These are phyloP conservation scores for Anoplophora glabripennis DNA, from an alignment of 1,140 invertebrate genomes.

Conservation along the genomic window DNA sequence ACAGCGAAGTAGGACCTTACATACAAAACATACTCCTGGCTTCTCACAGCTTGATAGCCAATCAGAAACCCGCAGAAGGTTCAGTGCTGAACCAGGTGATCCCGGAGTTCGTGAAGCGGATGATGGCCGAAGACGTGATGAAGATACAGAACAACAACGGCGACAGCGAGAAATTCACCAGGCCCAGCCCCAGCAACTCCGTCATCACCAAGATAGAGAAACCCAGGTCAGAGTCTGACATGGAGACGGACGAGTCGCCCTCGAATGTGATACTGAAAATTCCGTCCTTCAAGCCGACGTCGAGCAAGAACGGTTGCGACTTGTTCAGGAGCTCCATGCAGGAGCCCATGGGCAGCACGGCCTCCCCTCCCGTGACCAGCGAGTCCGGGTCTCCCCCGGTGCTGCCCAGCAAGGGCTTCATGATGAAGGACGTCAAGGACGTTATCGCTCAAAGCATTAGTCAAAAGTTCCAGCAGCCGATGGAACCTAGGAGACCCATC, in stretches of 20 bases:
- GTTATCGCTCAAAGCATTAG: slow-evolving; percentile 87
- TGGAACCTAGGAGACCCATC: slow-evolving; percentile 48
- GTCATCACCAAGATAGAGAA: slow-evolving; percentile 41
- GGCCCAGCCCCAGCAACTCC: slow-evolving; percentile 48
- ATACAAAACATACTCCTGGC: slow-evolving; percentile 50
- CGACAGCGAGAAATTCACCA: slow-evolving; percentile 46
- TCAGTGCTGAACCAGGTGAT: slow-evolving; percentile 44
- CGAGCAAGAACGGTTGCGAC: slow-evolving; percentile 62
- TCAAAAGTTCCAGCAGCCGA: slow-evolving; percentile 77
- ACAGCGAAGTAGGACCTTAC: slow-evolving; percentile 57
- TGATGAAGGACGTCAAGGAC: slow-evolving; percentile 63
- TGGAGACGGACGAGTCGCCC: slow-evolving; percentile 50
- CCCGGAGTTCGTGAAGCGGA: slow-evolving; percentile 60
- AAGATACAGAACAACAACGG: slow-evolving; percentile 45
- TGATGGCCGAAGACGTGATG: slow-evolving; percentile 56
- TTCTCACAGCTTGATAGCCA: slow-evolving; percentile 32
- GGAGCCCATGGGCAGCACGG: slow-evolving; percentile 36
- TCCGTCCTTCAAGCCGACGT: slow-evolving; percentile 84
- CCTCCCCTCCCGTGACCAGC: slow-evolving; percentile 47
- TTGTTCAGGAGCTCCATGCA: slow-evolving; percentile 40
- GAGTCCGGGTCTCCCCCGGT: slow-evolving; percentile 56
- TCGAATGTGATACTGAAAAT: slow-evolving; percentile 80
- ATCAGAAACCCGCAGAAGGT: slow-evolving; percentile 33
- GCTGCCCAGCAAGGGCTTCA: slow-evolving; percentile 52
- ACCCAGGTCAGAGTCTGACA: slow-evolving; percentile 42